phyloP scores from a whole-genome alignment of 2,797 vertebrate species.

The Oceanodroma leucorhoa region DNA sequence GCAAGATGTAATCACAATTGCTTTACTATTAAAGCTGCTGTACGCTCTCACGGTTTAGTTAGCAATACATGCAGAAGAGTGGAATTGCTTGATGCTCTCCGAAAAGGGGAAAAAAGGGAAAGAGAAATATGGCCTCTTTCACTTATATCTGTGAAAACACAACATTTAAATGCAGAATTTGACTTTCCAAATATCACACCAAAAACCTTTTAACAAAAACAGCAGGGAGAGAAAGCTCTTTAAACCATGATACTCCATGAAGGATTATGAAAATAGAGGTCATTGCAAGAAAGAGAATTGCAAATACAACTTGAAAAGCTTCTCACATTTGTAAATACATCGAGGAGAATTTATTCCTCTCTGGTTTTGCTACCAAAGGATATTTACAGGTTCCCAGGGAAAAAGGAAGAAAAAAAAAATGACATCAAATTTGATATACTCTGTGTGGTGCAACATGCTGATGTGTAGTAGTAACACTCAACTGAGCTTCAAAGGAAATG shows the following conservation, averaged over 20 bases:
- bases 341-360: constrained; percentile 74
- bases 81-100: constrained; percentile 45
- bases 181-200: constrained; percentile 77
- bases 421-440: constrained; percentile 68
- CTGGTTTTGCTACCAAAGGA: constrained; percentile 69
- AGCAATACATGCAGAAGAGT: constrained; percentile 51
- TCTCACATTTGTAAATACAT: constrained; percentile 79
- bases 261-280: constrained; percentile 86
- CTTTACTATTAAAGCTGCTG: constrained; percentile 68
- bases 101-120: constrained; percentile 26
- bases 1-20: constrained; percentile 72
- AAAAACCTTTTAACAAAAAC: constrained; percentile 83
- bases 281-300: constrained; percentile 73
- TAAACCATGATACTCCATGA: constrained; percentile 80
- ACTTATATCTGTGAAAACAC: constrained; percentile 74
- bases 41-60: constrained; percentile 55
- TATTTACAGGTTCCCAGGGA: constrained; percentile 71
- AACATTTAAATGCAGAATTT: constrained; percentile 83
- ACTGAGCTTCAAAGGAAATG: constrained; percentile 56
- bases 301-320: constrained; percentile 79
- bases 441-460: constrained; percentile 42
- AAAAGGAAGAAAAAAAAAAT: constrained; percentile 63
- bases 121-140: constrained; percentile 63
- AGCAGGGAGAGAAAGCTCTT: constrained; percentile 80
- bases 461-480: constrained; percentile 32